phyloP scores from a whole-genome alignment of 2,113 vertebrate genomes.

The Oncorhynchus nerka region DNA sequence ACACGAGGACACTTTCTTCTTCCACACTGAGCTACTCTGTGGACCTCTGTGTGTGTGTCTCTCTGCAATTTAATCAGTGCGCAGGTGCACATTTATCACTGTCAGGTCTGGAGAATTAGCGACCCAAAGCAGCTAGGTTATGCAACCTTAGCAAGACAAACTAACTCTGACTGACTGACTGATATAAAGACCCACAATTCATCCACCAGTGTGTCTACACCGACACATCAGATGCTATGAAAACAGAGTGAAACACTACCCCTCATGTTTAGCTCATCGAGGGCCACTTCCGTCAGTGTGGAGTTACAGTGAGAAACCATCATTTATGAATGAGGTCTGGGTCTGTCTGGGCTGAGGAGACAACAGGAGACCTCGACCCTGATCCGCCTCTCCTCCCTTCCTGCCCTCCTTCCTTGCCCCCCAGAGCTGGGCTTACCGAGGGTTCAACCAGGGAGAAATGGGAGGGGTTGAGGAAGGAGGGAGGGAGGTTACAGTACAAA shows the following conservation, averaged over 20 bases:
- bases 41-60: background rate
- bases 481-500: slow-evolving; percentile 34
- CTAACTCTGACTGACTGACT: background rate
- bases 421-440: slow-evolving; percentile 28
- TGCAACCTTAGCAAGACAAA: background rate
- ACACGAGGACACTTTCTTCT: too few relatives aligned
- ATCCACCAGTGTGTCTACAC: background rate
- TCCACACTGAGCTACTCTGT: background rate
- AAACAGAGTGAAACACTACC: background rate
- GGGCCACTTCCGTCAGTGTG: background rate
- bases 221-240: background rate
- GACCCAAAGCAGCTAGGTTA: too few relatives aligned
- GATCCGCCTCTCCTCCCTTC: background rate
- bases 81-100: too few relatives aligned
- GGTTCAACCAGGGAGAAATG: slow-evolving; percentile 35
- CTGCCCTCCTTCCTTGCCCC: slow-evolving; percentile 20
- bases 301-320: background rate
- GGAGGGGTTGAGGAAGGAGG: background rate
- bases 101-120: too few relatives aligned
- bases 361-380: too few relatives aligned
- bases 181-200: background rate
- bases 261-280: background rate
- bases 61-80: background rate
- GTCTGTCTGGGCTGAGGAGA: too few relatives aligned
- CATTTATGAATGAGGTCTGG: background rate